Conservation (phyloP, 2,888 invertebrate species). For the Criorhina ranunculi region DNA sequence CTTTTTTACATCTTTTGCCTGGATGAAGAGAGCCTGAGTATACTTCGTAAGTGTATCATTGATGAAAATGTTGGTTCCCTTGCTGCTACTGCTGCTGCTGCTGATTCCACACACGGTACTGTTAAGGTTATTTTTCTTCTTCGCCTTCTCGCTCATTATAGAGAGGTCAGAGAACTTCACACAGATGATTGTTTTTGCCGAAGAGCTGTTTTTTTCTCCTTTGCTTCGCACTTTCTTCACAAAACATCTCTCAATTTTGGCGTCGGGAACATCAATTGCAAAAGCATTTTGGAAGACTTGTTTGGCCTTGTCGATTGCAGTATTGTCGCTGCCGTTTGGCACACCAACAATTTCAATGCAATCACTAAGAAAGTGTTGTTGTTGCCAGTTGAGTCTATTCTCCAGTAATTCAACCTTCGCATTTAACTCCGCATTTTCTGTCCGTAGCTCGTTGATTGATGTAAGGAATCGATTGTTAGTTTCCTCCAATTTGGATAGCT, state of each 20-base stretch:
- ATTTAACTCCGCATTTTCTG: background rate
- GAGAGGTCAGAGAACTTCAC: background rate
- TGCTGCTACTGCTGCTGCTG: background rate
- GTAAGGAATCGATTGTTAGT: background rate
- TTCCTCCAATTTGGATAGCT: slow-evolving; percentile 1
- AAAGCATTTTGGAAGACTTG: background rate
- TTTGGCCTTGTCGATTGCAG: background rate
- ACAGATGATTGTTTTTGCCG: background rate
- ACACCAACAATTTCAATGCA: slow-evolving; percentile 7
- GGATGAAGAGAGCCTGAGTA: background rate
- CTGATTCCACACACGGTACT: too few species aligned
- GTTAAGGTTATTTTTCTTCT: background rate
- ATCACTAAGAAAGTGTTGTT: background rate
- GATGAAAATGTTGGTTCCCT: background rate
- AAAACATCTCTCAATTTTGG: too few species aligned
- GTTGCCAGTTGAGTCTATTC: slow-evolving; percentile 5
- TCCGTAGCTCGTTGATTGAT: background rate
- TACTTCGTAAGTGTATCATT: slow-evolving; percentile 8
- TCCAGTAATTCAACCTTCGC: background rate
- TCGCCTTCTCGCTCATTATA: background rate
- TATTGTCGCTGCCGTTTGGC: background rate
- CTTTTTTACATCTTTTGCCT: background rate
- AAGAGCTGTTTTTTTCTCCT: background rate
- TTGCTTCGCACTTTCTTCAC: slow-evolving; percentile 4
- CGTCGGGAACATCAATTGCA: slow-evolving; percentile 1